These are phyloP conservation scores for Tetanocera ferruginea DNA, from an alignment of 2,888 invertebrate species.

Conservation along the genomic window DNA sequence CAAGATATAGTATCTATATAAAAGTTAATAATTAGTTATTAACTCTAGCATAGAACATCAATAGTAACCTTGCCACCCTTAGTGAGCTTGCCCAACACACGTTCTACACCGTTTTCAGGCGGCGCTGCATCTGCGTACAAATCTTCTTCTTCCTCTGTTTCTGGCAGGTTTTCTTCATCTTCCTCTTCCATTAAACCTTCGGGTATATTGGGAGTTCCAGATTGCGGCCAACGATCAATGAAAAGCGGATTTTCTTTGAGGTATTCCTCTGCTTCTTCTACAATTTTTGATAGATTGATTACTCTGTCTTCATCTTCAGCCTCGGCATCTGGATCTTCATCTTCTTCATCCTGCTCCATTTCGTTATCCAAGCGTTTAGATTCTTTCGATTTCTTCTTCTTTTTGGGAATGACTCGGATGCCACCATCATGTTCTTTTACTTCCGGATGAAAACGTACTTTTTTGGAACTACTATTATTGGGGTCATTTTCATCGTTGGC, in stretches of 20 bases:
- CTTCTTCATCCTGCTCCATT: slow-evolving; percentile 47
- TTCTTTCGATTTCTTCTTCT: slow-evolving; percentile 53
- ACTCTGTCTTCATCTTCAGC: slow-evolving; percentile 56
- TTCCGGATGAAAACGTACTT: slow-evolving; percentile 61
- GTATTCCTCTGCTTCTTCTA: slow-evolving; percentile 59
- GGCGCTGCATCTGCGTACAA: slow-evolving; percentile 55
- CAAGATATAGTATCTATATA: slow-evolving; percentile 59
- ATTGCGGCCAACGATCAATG: slow-evolving; percentile 51
- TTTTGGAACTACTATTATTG: slow-evolving; percentile 51
- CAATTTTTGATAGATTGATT: slow-evolving; percentile 58
- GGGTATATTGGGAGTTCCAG: slow-evolving; percentile 50
- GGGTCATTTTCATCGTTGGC: slow-evolving; percentile 50
- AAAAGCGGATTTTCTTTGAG: slow-evolving; percentile 61
- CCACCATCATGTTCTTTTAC: slow-evolving; percentile 61
- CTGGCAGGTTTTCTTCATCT: slow-evolving; percentile 48
- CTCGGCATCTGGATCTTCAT: slow-evolving; percentile 46
- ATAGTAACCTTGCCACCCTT: slow-evolving; percentile 58
- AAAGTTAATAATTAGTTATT: not conserved
- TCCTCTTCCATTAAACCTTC: slow-evolving; percentile 54
- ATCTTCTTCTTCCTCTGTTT: slow-evolving; percentile 48
- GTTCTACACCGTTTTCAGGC: slow-evolving; percentile 62
- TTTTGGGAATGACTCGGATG: slow-evolving; percentile 51
- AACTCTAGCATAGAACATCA: no score
- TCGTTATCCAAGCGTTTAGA: slow-evolving; percentile 38
- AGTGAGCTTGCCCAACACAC: slow-evolving; percentile 60